Evolutionary conservation across 2,113 vertebrate species (phyloP), one percentile per base, ranked within the genome.

Genomic region (Centropus unirufus): DNA sequence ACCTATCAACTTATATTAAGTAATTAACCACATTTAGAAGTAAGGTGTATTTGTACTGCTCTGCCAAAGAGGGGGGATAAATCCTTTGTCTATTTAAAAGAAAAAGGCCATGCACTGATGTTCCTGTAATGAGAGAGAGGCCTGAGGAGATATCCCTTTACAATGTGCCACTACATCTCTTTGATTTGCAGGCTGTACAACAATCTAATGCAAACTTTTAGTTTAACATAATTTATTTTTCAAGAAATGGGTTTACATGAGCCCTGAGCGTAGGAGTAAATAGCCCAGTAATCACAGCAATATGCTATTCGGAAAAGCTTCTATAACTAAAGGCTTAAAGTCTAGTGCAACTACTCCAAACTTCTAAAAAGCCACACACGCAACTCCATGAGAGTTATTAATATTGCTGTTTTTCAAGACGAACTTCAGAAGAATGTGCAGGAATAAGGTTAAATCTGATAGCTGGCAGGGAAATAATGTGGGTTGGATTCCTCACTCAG

Each of bases 391-490:
- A 14, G 12, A 80, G n/a, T 81, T 77, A 83, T 52, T 78, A 74
- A 63, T 39, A 64, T 21, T 62, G 44, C 34, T 81, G 18, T 3
- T 92, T 87, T 87, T 83, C 57, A 75, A 51, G 36, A 78, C 14
- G 75, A 89, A 62, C 64, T 55, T 67, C 80, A 47, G 59, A 87
- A 84, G 42, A 82, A 73, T 26, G 27, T 49, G 32, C 61, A 78
- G 49, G 19, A 88, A 61, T 81, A 78, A 90, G 61, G 62, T 87
- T 87, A 89, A 75, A 86, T 61, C 72, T 92, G 72, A 83, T 86
- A 54, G 32, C 87, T 91, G 87, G 49, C 61, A 94, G 74, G 61
- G 64, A 83, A 52, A 83, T 47, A 59, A 86, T 24, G 49, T 81
- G 83, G 85, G 73, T n/a, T 82, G 76, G 66, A 62, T 79, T 92